Evolutionary conservation across 2,797 vertebrate species (phyloP), one percentile per base, ranked within the genome.

Genomic region (Pteronotus mesoamericanus): DNA sequence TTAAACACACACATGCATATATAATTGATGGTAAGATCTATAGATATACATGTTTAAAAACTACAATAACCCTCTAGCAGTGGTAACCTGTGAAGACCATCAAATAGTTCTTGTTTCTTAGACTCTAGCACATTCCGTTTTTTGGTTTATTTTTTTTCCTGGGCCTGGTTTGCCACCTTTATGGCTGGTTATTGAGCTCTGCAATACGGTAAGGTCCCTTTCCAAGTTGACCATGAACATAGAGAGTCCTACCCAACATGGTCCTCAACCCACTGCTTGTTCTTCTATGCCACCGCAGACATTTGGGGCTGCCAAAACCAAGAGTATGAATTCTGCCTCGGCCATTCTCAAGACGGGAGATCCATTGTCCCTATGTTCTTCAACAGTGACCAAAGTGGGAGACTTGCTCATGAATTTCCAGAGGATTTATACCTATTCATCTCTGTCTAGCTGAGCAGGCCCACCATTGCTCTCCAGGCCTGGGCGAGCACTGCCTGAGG

Each of bases 251-350:
- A 10, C 9, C 66, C 48, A 34, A n/a, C 69, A 26, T 2, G 21
- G 26, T 3, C n/a, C 14, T 32, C 4, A 3, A 0, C 22, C n/a
- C 3, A 1, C 37, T 4, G 19, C 37, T 19, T 5, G 26, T 48
- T 34, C 34, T 34, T 51, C 32, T 26, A 15, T 10, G 3, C 9
- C 26, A 5, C 19, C 8, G 24, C 57, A 51, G 55, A 32, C 3
- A 6, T 5, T 26, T 39, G 1, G 21, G 51, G 66, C 7, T 29
- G 39, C 18, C 19, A 8, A 39, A 71, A 42, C 79, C 29, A 6
- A n/a, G 37, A 11, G 4, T 1, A 1, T 1, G 61, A 37, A 4
- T 14, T 32, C 59, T 9, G 48, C 69, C 26, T 16, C 42, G 4
- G 53, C n/a, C 34, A 0, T 21, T 3, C 1, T 42, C 29, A 21